Base-by-base conservation (phyloP, 2,113 vertebrate species). In the Notothenia coriiceps region DNA sequence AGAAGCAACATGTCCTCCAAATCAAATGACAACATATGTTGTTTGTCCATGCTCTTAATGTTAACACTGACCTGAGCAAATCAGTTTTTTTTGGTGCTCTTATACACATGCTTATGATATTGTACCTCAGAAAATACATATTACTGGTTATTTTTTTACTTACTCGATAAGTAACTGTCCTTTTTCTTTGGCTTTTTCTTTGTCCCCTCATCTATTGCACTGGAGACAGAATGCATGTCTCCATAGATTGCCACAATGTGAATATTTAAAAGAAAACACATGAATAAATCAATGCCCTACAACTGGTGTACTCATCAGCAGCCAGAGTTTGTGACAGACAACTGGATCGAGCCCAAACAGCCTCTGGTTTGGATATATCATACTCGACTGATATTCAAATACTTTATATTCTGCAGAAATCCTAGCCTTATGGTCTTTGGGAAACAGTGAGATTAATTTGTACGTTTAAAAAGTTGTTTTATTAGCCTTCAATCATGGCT, bases 221-320 rank as follows among this genome's bases (percentile, higher is more conserved):
- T 60, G 18, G 66, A 86, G 83, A 84, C 51, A 57, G 47, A 80
- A 80, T 54, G 47, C 57, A 52, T 68, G 76, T 82, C 85, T 92
- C 83, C 18, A 56, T 70, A 69, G 86, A 84, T 85, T 67, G 62
- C 66, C 78, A 89, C 88, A 82, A 66, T 88, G 84, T 91, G 85
- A 90, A 92, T 93, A 90, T 92, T 91, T 87, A 88, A 89, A 90
- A 72, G 40, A 89, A 86, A 70, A 68, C 18, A 59, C 86, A 89
- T 88, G 84, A 90, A 92, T 91, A 90, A 91, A 91, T 86, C 67
- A 91, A 80, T 70, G 60, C 25, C 77, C 78, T 71, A 68, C 84
- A 84, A 77, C 82, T 83, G 82, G 71, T 81, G 79, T 68, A 79
- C 82, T 70, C 61, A 80, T 78, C 82, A 84, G 69, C 68, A 85